These are phyloP conservation scores for Agelas oroides DNA, from an alignment of 37 sponge, comb jelly and placozoan genomes.

Conservation along the genomic window DNA sequence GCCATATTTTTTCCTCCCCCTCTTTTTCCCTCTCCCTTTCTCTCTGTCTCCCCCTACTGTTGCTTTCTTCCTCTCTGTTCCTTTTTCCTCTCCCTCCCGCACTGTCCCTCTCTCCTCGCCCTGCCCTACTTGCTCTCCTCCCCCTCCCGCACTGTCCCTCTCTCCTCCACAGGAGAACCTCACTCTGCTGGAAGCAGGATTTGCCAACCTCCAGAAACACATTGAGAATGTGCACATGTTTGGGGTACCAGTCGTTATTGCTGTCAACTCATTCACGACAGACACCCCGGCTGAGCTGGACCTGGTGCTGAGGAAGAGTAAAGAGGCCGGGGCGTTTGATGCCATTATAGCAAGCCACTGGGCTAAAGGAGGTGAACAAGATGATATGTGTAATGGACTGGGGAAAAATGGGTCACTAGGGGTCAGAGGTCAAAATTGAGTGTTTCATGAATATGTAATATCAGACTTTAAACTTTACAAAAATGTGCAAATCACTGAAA, in stretches of 20 bases:
- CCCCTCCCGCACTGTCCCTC: too few relatives aligned
- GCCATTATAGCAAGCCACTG: constrained; percentile 94
- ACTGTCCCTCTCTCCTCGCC: too few relatives aligned
- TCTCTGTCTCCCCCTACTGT: not conserved
- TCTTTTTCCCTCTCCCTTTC: not conserved
- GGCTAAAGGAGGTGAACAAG: constrained; percentile 88
- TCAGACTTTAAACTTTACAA: not conserved
- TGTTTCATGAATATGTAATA: too few relatives aligned
- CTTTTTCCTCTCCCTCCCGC: not conserved
- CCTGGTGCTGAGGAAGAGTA: constrained; percentile 72
- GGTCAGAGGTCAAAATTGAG: too few relatives aligned
- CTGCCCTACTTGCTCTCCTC: too few relatives aligned
- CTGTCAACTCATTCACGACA: constrained; percentile 84
- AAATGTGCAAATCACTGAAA: too few relatives aligned
- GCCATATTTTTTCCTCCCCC: not conserved
- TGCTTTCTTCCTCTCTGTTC: not conserved
- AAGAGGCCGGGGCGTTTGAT: constrained; percentile 84
- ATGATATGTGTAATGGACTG: too few relatives aligned
- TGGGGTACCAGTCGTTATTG: constrained; percentile 96
- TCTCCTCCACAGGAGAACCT: constrained; percentile 52
- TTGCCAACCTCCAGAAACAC: constrained; percentile 89
- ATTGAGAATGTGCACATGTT: constrained; percentile 91
- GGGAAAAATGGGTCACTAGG: not conserved
- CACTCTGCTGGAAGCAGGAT: constrained; percentile 74
- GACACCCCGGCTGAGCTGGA: constrained; percentile 88